Evolutionary conservation across 2,797 vertebrate genomes (phyloP).

Genomic region (Amazona finschi): DNA sequence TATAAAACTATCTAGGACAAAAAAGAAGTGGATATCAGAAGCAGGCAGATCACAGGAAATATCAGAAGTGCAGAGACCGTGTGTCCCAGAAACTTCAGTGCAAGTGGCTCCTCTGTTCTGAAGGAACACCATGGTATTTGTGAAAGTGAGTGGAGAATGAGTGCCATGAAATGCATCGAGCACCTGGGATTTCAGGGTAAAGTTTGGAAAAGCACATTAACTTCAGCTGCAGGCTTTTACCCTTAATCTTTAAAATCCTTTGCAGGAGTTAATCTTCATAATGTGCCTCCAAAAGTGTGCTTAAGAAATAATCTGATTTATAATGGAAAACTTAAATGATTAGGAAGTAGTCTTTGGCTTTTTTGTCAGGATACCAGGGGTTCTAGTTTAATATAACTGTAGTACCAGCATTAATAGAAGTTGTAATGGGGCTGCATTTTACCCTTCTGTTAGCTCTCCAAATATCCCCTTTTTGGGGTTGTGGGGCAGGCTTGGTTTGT

Average conservation of each 20-base stretch:
- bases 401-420: not conserved
- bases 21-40: not conserved
- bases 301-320: not conserved
- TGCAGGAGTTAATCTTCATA: slow-evolving; percentile 13
- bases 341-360: not conserved
- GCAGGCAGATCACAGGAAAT: not conserved
- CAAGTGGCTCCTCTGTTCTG: not conserved
- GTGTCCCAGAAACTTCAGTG: not conserved
- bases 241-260: slow-evolving; percentile 2
- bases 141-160: not conserved
- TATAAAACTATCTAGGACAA: not conserved
- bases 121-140: not conserved
- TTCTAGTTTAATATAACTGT: not conserved
- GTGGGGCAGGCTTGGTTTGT: not conserved
- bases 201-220: slow-evolving; percentile 15
- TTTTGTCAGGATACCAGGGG: not conserved
- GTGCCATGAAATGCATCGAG: not conserved
- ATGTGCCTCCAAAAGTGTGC: not conserved
- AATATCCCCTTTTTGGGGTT: not conserved
- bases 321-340: not conserved
- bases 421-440: not conserved
- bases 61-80: not conserved
- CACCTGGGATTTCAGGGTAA: not conserved
- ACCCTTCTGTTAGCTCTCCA: not conserved
- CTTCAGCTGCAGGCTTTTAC: not conserved